Conservation (phyloP, 2,113 vertebrate genomes). For the Electrona antarctica region DNA sequence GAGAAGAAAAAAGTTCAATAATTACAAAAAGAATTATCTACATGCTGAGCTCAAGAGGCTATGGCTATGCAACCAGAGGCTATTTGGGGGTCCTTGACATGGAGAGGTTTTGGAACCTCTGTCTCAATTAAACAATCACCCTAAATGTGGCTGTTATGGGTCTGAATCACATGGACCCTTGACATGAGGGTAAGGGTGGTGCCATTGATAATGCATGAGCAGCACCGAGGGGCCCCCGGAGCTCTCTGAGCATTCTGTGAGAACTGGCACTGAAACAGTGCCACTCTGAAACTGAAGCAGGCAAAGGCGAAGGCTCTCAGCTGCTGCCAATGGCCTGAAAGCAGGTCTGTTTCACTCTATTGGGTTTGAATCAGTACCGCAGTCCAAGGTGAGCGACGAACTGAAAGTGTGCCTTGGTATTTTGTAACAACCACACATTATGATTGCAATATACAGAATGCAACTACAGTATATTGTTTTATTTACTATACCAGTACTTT, state of each 20-base stretch:
- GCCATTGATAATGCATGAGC: constrained; percentile 61
- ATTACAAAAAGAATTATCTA: no score
- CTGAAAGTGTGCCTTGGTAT: no score
- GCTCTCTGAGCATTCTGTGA: constrained; percentile 48
- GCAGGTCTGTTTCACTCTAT: constrained; percentile 24
- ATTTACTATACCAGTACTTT: no score
- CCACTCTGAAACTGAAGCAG: constrained; percentile 10
- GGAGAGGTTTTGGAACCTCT: no score
- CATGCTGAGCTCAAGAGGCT: no score
- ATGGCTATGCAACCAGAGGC: no score
- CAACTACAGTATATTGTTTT: no score
- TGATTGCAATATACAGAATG: no score
- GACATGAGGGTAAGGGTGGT: constrained; percentile 23
- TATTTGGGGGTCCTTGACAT: no score
- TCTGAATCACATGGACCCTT: constrained; percentile 12
- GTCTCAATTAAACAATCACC: constrained; percentile 8
- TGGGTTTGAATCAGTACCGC: not conserved
- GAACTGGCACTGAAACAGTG: constrained; percentile 55
- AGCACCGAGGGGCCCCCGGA: constrained; percentile 34
- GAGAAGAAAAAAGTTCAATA: no score
- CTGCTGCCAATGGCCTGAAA: constrained; percentile 44
- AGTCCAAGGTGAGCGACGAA: not conserved
- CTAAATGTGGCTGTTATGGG: constrained; percentile 12
- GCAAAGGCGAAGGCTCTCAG: constrained; percentile 1
- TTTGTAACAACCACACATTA: no score